Conservation (phyloP, 2,113 vertebrate species). For the Perca fluviatilis region DNA sequence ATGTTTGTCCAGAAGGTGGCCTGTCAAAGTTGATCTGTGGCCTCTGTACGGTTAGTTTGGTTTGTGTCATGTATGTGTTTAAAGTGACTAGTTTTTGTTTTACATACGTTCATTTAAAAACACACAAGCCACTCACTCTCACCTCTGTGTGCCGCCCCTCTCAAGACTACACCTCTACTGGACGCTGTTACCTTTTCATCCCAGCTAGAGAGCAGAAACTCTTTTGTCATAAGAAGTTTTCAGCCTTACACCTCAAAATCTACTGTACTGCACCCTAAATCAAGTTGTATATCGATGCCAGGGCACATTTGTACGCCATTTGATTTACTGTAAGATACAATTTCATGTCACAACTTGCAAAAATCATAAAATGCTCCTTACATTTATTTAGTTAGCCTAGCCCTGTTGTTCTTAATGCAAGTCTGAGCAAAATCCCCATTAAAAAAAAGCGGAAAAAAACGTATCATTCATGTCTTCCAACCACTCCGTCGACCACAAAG, state of each 20-base stretch:
- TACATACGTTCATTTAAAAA: constrained; percentile 62
- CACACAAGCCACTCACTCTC: constrained; percentile 52
- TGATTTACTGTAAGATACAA: constrained; percentile 39
- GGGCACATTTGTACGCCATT: constrained; percentile 25
- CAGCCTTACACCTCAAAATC: constrained; percentile 37
- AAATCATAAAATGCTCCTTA: constrained; percentile 49
- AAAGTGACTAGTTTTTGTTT: constrained; percentile 72
- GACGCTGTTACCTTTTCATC: constrained; percentile 34
- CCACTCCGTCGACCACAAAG: constrained; percentile 69
- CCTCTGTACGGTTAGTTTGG: constrained; percentile 38
- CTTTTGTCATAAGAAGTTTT: constrained; percentile 13
- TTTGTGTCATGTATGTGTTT: constrained; percentile 71
- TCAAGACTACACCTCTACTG: constrained; percentile 1
- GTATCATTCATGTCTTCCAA: constrained; percentile 72
- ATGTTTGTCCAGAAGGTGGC: constrained; percentile 34
- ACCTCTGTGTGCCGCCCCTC: constrained; percentile 42
- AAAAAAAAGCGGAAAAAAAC: constrained; percentile 59
- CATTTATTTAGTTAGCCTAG: constrained; percentile 40
- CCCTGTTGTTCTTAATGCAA: constrained; percentile 64
- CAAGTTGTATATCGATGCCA: constrained; percentile 28
- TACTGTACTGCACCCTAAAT: constrained; percentile 33
- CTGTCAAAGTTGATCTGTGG: constrained; percentile 33
- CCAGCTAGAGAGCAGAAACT: neutral
- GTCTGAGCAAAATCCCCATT: constrained; percentile 57
- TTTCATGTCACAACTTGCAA: constrained; percentile 45